Evolutionary conservation across 2,888 invertebrate genomes (phyloP), one percentile per base, ranked within the genome.

Genomic region (Salticus scenicus): DNA sequence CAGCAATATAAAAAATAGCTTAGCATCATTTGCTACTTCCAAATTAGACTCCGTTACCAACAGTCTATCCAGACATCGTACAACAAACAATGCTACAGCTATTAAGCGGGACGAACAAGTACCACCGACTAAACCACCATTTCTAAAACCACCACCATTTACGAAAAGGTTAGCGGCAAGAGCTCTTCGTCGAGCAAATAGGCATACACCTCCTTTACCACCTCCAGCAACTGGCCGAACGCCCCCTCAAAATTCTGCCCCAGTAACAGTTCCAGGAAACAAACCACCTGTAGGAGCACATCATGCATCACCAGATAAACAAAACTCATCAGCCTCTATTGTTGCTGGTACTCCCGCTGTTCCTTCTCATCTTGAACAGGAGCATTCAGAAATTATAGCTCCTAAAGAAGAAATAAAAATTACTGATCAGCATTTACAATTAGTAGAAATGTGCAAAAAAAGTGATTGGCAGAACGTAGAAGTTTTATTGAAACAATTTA

Each of bases 401-500:
- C 27, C 64, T 28, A 75, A 73, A 2, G 75, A 27, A 17, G 85
- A 78, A 31, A 64, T 75, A 8, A 70, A 85, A 20, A 71, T 33
- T 7, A 73, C 76, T 63, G 87, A 87, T 57, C 77, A 67, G 20
- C 72, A 70, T 10, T 72, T 81, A 47, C 27, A 24, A 7, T 63
- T 87, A 12, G 24, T 87, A 7, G 42, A 71, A 1, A 24, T 83
- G 41, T 82, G 82, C n/a, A 83, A 76, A 51, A 83, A 79, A 33
- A 74, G 88, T 12, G 89, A 89, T 24, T 89, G 89, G 89, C 73
- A 83, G 24, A 88, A 83, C 10, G 89, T 89, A 4, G 89, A 89
- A 69, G 87, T 87, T 51, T 57, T 89, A 2, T 57, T 89, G 47
- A 89, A 89, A 47, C 88, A 88, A 64, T 81, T 88, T 47, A 82